A percentile compares a stretch with the other conserved stretches of the same genome.
phyloP scores from a whole-genome alignment of 2,113 vertebrate species.

The Dendrocopos noguchii region DNA sequence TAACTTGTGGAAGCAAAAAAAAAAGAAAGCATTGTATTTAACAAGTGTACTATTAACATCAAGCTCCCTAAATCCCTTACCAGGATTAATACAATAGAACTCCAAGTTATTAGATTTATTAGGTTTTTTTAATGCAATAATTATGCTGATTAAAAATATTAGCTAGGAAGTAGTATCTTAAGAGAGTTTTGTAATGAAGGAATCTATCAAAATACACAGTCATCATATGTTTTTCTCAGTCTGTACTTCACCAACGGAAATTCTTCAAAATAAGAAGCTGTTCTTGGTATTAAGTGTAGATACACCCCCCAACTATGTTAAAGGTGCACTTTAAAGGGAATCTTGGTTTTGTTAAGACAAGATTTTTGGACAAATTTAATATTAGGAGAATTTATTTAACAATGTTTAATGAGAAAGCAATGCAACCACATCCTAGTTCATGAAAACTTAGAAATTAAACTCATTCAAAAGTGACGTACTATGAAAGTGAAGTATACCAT shows the following conservation, averaged over 20 bases:
- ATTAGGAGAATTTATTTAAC: not conserved
- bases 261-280: not conserved
- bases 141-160: not conserved
- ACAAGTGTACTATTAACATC: not conserved
- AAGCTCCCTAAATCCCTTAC: not conserved
- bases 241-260: not conserved
- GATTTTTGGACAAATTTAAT: not conserved
- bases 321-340: not conserved
- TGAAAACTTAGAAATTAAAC: not conserved
- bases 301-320: not conserved
- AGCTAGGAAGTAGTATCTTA: not conserved
- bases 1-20: not conserved
- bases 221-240: not conserved
- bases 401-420: not conserved
- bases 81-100: not conserved
- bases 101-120: not conserved
- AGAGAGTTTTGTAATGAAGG: not conserved
- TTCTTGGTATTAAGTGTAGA: not conserved
- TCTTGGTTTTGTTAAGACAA: not conserved
- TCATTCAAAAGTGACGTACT: not conserved
- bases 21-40: not conserved
- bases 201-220: not conserved
- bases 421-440: not conserved
- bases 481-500: not conserved
- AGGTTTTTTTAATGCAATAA: not conserved